Percentiles rank a stretch among this genome's conserved stretches.
Conservation (phyloP, 2,888 invertebrate genomes). For the Torymus auratus region DNA sequence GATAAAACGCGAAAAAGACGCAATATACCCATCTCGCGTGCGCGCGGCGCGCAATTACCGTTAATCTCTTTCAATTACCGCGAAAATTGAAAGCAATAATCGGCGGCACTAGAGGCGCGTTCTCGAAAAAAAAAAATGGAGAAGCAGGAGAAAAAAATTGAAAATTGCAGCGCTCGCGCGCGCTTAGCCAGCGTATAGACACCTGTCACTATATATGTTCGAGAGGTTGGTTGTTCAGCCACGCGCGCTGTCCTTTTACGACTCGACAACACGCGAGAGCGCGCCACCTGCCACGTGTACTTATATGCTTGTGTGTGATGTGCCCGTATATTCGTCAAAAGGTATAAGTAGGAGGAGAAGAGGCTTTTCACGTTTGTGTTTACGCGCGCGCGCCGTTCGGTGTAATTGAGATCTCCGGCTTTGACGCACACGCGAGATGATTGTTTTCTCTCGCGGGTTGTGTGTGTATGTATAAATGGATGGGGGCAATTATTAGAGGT, state of each 20-base stretch:
- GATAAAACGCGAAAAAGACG: slow-evolving; percentile 14
- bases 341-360: too few relatives aligned
- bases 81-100: slow-evolving; percentile 55
- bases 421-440: background rate
- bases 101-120: background rate
- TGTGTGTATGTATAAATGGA: too few relatives aligned
- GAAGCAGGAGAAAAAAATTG: background rate
- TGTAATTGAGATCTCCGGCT: slow-evolving; percentile 22
- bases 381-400: background rate
- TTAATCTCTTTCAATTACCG: slow-evolving; percentile 58
- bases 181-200: background rate
- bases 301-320: too few relatives aligned
- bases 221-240: background rate
- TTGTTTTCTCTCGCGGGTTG: slow-evolving; percentile 21
- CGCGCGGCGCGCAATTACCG: slow-evolving; percentile 50
- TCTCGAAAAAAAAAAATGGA: slow-evolving; percentile 2
- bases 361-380: background rate
- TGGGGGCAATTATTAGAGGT: slow-evolving; percentile 26
- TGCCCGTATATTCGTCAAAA: too few relatives aligned
- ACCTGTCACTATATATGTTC: slow-evolving; percentile 49
- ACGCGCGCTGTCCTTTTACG: slow-evolving; percentile 16
- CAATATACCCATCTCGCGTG: slow-evolving; percentile 15
- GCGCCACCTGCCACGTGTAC: slow-evolving; percentile 32
- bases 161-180: slow-evolving; percentile 1
- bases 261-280: slow-evolving; percentile 30